phyloP scores from a whole-genome alignment of 2,888 invertebrate genomes.

The Monochamus alternatus region DNA sequence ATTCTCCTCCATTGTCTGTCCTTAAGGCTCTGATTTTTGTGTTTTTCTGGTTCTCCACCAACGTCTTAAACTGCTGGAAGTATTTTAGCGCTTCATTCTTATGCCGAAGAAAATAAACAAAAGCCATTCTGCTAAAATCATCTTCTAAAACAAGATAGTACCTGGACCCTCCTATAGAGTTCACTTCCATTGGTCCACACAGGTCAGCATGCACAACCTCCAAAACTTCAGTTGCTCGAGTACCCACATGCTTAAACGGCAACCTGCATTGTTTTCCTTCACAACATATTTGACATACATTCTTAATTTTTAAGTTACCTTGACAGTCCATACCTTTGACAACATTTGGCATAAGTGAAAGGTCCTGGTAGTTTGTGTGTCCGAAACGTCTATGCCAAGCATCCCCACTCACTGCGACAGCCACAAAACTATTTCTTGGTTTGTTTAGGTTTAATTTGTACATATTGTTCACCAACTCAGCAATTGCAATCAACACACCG shows the following conservation, averaged over 20 bases:
- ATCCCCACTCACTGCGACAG: conserved; percentile 20
- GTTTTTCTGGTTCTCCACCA: background rate
- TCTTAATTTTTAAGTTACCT: conserved; percentile 20
- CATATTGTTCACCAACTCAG: background rate
- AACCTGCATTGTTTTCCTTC: conserved; percentile 35
- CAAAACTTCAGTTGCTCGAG: conserved; percentile 36
- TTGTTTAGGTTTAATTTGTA: conserved; percentile 32
- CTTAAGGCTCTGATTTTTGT: background rate
- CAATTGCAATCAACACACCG: too few species aligned
- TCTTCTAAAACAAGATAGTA: conserved; percentile 44
- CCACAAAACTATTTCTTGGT: conserved; percentile 21
- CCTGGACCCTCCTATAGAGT: conserved; percentile 42
- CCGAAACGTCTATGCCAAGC: conserved; percentile 45
- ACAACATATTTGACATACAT: conserved; percentile 33
- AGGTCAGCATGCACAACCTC: conserved; percentile 41
- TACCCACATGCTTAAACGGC: conserved; percentile 25
- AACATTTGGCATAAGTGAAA: too few species aligned
- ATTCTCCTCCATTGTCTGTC: background rate
- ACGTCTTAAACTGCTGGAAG: conserved; percentile 28
- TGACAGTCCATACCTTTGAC: too few species aligned
- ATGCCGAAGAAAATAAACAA: conserved; percentile 45
- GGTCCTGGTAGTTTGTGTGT: conserved; percentile 40
- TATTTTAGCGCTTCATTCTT: too few species aligned
- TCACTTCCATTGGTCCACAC: conserved; percentile 24
- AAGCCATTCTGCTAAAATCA: conserved; percentile 44